Conservation (phyloP, 1,140 invertebrate genomes). For the Drosophila lini region DNA sequence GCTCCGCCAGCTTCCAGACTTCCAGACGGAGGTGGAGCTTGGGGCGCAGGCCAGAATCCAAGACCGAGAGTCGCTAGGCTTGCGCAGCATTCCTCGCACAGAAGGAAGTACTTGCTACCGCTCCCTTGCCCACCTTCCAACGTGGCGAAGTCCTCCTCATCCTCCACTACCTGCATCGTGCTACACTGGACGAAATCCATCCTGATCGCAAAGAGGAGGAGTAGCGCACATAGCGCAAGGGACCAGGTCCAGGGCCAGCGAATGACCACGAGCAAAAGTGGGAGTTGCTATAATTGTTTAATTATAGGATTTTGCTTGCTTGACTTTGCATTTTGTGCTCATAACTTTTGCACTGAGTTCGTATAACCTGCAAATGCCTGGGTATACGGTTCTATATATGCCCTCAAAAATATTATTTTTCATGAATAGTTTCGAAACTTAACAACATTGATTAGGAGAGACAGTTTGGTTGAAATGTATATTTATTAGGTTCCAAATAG, state of each 20-base stretch:
- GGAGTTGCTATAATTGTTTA: conserved; percentile 85
- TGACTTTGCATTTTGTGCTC: conserved; percentile 83
- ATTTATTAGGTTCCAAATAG: too few relatives aligned
- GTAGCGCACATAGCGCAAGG: conserved; percentile 83
- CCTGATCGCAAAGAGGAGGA: conserved; percentile 83
- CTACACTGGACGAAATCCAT: conserved; percentile 54
- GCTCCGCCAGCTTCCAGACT: conserved; percentile 37
- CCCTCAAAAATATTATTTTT: conserved; percentile 5
- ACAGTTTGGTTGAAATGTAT: neutral
- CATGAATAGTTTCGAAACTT: neutral
- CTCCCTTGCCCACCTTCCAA: conserved; percentile 32
- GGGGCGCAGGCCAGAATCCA: conserved; percentile 54
- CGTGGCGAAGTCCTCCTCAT: conserved; percentile 1
- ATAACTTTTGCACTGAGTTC: conserved; percentile 79
- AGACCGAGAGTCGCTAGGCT: conserved; percentile 52
- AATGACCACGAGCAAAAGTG: conserved; percentile 82
- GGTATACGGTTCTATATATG: conserved; percentile 22
- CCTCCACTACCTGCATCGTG: conserved; percentile 33
- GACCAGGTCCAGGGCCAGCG: conserved; percentile 58
- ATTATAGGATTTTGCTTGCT: conserved; percentile 84
- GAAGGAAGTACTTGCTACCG: conserved; percentile 65
- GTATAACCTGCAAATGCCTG: conserved; percentile 49
- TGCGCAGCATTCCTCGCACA: conserved; percentile 53
- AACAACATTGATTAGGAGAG: neutral
- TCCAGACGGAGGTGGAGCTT: conserved; percentile 73